Evolutionary conservation across 2,888 invertebrate genomes (phyloP).

Genomic region (Cantharis rufa): DNA sequence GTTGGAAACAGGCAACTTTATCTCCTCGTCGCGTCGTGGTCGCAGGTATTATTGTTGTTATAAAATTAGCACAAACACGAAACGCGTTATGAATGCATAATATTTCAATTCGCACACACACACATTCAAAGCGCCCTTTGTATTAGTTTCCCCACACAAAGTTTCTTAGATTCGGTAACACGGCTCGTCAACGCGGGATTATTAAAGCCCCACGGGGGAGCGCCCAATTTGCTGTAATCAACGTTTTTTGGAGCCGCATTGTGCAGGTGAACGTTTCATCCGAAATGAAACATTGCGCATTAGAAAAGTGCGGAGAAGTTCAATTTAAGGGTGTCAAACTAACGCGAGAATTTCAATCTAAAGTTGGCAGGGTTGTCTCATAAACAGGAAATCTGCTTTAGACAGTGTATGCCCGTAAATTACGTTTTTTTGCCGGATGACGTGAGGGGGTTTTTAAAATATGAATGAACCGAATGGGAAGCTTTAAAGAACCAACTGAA

Average conservation of each 20-base stretch:
- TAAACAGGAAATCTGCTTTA: conserved; percentile 47
- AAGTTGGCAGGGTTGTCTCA: conserved; percentile 38
- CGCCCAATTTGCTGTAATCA: conserved; percentile 7
- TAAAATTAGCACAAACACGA: conserved; percentile 31
- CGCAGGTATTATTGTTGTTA: conserved; percentile 30
- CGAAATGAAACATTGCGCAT: background rate
- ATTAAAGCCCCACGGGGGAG: conserved; percentile 17
- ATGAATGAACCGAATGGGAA: conserved; percentile 42
- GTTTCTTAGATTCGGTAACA: conserved; percentile 24
- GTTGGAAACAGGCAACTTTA: conserved; percentile 17
- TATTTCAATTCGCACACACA: conserved; percentile 31
- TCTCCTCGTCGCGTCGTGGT: conserved; percentile 22
- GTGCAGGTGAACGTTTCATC: background rate
- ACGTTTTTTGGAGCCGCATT: background rate
- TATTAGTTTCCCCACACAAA: conserved; percentile 26
- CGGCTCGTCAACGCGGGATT: conserved; percentile 24
- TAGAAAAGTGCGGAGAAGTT: conserved; percentile 19
- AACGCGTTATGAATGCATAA: conserved; percentile 34
- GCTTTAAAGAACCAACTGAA: conserved; percentile 39
- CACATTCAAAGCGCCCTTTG: conserved; percentile 24
- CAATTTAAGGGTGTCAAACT: conserved; percentile 27
- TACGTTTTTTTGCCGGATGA: conserved; percentile 41
- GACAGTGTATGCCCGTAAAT: conserved; percentile 48
- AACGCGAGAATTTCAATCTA: conserved; percentile 32
- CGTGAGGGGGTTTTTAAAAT: conserved; percentile 45